These are phyloP conservation scores for Boulengeromyrus knoepffleri DNA, from an alignment of 2,113 vertebrate genomes.

Conservation along the genomic window DNA sequence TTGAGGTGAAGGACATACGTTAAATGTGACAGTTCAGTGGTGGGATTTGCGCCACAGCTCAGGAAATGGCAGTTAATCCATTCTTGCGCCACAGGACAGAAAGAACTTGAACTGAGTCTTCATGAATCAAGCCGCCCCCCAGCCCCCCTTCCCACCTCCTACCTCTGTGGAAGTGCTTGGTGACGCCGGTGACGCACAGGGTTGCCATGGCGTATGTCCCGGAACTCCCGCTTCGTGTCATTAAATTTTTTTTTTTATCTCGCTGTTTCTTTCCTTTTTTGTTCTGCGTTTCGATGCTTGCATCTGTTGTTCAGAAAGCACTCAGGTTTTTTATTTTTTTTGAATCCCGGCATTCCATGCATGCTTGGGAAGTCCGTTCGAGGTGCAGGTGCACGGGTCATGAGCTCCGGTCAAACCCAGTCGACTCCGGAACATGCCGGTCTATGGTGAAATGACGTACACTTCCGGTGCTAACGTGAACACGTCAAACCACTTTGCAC, in stretches of 20 bases:
- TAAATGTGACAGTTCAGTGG: neutral
- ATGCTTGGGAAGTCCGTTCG: neutral
- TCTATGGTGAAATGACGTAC: neutral
- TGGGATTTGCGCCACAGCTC: neutral
- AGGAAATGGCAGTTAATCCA: neutral
- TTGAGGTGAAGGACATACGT: neutral
- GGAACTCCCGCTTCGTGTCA: neutral
- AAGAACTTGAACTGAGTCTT: neutral
- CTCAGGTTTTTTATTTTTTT: neutral
- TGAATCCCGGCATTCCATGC: neutral
- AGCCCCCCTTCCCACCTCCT: neutral
- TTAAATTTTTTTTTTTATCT: neutral
- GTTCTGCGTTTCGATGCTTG: neutral
- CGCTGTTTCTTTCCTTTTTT: neutral
- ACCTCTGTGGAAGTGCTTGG: neutral
- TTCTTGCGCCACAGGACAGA: neutral
- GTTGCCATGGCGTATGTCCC: conserved; percentile 4
- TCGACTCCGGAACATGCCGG: neutral
- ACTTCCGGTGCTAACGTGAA: neutral
- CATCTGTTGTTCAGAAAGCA: neutral
- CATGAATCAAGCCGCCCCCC: neutral
- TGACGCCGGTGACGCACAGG: neutral
- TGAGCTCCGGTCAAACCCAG: neutral
- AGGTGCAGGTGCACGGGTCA: neutral
- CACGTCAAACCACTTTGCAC: neutral